Evolutionary conservation across 2,888 invertebrate species (phyloP).

Genomic region (Athalia circularis): DNA sequence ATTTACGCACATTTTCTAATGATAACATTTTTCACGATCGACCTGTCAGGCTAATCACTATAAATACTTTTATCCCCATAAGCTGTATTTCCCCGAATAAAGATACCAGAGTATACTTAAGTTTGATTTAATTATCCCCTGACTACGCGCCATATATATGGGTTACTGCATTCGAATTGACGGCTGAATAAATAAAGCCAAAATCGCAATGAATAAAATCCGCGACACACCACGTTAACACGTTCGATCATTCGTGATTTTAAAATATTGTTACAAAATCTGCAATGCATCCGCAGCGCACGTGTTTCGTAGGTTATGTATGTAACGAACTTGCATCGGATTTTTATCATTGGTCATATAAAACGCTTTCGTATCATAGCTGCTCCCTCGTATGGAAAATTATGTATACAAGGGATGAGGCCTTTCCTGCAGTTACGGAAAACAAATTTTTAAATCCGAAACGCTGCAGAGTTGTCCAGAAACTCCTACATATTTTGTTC

Average conservation of each 20-base stretch:
- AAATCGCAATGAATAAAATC: not conserved
- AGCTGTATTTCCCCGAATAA: too few species aligned
- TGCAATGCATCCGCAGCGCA: not conserved
- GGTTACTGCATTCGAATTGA: not conserved
- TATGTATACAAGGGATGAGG: not conserved
- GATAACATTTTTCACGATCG: too few species aligned
- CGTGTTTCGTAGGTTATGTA: not conserved
- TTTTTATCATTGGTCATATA: constrained; percentile 34
- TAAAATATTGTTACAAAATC: constrained; percentile 27
- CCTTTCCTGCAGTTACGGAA: not conserved
- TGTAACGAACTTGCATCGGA: constrained; percentile 13
- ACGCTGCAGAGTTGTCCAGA: not conserved
- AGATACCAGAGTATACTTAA: too few species aligned
- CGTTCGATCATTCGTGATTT: not conserved
- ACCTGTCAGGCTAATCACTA: too few species aligned
- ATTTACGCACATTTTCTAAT: too few species aligned
- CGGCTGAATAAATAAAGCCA: constrained; percentile 27
- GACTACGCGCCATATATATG: not conserved
- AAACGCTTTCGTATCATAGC: constrained; percentile 39
- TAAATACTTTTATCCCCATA: too few species aligned
- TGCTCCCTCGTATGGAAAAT: constrained; percentile 28
- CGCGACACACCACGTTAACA: not conserved
- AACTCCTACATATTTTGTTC: not conserved
- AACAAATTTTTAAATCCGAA: constrained; percentile 6
- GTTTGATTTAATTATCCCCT: too few species aligned